Evolutionary conservation across 2,113 vertebrate species (phyloP).

Genomic region (Malaclemys terrapin): DNA sequence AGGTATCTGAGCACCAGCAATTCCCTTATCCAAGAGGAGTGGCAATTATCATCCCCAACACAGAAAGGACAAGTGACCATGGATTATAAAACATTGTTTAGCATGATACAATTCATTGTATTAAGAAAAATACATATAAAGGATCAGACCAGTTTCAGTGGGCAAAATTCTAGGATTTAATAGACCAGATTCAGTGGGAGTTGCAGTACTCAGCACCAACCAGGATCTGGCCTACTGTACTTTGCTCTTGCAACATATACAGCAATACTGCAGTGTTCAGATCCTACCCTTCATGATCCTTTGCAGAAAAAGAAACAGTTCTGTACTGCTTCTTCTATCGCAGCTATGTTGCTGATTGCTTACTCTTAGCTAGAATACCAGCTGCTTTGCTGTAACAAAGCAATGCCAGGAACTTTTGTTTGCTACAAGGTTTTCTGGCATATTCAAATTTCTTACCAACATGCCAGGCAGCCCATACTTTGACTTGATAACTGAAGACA

Average conservation of each 20-base stretch:
- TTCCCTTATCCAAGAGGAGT: background rate
- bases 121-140: background rate
- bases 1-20: background rate
- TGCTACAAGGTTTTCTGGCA: background rate
- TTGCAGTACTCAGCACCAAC: no score
- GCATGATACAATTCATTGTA: background rate
- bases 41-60: background rate
- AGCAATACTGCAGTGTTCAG: no score
- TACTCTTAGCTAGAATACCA: background rate
- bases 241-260: no score
- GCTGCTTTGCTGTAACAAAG: background rate
- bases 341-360: background rate
- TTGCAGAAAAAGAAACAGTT: no score
- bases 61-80: background rate
- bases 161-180: no score
- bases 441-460: background rate
- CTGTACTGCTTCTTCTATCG: background rate
- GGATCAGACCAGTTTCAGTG: background rate
- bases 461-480: no score
- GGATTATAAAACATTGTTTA: background rate
- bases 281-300: no score
- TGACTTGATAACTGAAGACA: background rate
- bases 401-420: background rate
- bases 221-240: no score
- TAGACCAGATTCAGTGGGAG: no score